Conservation (phyloP, 1,140 invertebrate genomes). For the Nasonia longicornis region DNA sequence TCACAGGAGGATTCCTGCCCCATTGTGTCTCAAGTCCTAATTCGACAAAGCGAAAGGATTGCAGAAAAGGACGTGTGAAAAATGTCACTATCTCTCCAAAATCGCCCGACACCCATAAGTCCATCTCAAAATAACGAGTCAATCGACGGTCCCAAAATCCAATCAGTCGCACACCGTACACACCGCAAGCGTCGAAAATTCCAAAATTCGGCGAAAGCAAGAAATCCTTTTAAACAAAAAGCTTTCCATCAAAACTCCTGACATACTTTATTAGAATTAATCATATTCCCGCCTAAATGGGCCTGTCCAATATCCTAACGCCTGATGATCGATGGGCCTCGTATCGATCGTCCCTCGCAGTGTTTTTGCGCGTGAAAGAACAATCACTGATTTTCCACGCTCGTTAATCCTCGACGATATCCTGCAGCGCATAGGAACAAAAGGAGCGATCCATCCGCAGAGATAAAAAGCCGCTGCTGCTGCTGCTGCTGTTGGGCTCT, state of each 20-base stretch:
- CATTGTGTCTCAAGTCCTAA: no score
- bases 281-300: background rate
- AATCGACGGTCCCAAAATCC: no score
- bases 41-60: no score
- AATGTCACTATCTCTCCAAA: background rate
- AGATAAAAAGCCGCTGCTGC: background rate
- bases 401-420: conserved; percentile 24
- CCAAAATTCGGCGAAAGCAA: background rate
- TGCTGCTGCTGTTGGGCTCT: background rate
- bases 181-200: background rate
- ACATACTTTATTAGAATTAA: background rate
- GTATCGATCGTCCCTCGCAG: background rate
- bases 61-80: background rate
- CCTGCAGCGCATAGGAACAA: conserved; percentile 14
- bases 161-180: background rate
- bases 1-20: no score
- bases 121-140: no score
- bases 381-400: conserved; percentile 39
- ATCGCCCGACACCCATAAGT: background rate
- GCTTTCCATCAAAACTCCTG: conserved; percentile 10
- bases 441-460: conserved; percentile 2
- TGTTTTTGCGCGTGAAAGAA: conserved; percentile 26
- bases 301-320: conserved; percentile 2
- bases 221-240: background rate
- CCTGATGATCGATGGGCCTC: conserved; percentile 31